Percentiles rank a stretch among this genome's conserved stretches.
Conservation (phyloP, 2,797 vertebrate species). For the Brotula barbata region DNA sequence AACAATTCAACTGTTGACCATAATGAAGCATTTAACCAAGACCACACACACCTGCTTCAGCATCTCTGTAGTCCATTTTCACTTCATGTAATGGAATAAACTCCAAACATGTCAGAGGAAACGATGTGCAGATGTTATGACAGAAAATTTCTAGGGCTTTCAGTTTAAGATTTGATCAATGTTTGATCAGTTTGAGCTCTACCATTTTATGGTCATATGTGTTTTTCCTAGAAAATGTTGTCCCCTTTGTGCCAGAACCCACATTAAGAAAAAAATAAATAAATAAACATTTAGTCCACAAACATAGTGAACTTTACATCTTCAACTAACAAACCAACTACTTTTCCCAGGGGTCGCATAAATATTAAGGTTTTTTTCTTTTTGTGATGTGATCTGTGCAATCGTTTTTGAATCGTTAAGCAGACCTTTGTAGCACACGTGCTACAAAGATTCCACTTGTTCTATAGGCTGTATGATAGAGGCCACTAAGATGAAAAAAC, state of each 20-base stretch:
- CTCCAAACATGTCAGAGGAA: neutral
- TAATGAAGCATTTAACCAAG: neutral
- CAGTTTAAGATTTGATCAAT: neutral
- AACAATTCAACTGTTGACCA: neutral
- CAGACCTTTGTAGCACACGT: too few species aligned
- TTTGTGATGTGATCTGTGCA: too few species aligned
- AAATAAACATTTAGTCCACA: too few species aligned
- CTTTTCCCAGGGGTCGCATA: neutral
- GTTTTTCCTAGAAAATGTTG: neutral
- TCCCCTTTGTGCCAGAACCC: too few species aligned
- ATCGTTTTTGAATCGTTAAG: too few species aligned
- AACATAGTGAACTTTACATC: too few species aligned
- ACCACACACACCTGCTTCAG: neutral
- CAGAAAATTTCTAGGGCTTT: constrained; percentile 7
- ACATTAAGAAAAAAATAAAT: neutral
- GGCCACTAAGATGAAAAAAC: too few species aligned
- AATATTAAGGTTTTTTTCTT: too few species aligned
- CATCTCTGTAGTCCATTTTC: neutral
- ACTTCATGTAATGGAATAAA: constrained; percentile 9
- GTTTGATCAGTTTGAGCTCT: neutral
- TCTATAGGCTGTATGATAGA: too few species aligned
- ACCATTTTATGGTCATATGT: neutral
- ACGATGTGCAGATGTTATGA: neutral
- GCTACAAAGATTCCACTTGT: too few species aligned
- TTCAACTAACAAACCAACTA: too few species aligned